phyloP scores from a whole-genome alignment of 2,113 vertebrate genomes.

The Athene noctua region DNA sequence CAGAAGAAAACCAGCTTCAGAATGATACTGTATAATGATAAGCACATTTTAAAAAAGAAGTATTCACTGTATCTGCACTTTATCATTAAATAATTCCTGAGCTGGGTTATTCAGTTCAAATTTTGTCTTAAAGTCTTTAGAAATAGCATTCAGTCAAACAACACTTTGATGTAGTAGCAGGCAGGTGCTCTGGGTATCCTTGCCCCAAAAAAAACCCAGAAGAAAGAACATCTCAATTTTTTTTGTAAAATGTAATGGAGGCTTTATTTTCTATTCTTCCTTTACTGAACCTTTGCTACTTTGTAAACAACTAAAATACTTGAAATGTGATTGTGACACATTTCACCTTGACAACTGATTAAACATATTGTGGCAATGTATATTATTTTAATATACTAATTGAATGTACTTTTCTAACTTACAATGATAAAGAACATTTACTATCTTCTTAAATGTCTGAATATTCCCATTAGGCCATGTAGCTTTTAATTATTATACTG shows the following conservation, averaged over 20 bases:
- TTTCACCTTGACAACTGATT: conserved; percentile 29
- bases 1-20: background rate
- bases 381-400: conserved; percentile 31
- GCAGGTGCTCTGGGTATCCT: background rate
- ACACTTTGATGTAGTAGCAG: background rate
- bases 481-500: conserved; percentile 54
- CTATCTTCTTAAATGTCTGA: conserved; percentile 42
- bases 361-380: background rate
- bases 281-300: background rate
- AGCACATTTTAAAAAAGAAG: background rate
- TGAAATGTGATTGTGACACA: background rate
- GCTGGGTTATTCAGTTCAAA: background rate
- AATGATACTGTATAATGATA: background rate
- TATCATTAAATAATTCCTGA: background rate
- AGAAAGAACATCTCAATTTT: background rate
- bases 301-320: conserved; percentile 14
- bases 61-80: background rate
- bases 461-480: conserved; percentile 21
- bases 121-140: background rate
- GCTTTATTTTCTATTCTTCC: background rate
- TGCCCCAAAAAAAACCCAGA: background rate
- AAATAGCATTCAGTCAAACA: background rate
- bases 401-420: conserved; percentile 45
- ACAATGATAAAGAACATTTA: conserved; percentile 22
- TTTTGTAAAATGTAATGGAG: background rate